Conservation (phyloP, 2,113 vertebrate genomes). For the Acrocephalus kingi region DNA sequence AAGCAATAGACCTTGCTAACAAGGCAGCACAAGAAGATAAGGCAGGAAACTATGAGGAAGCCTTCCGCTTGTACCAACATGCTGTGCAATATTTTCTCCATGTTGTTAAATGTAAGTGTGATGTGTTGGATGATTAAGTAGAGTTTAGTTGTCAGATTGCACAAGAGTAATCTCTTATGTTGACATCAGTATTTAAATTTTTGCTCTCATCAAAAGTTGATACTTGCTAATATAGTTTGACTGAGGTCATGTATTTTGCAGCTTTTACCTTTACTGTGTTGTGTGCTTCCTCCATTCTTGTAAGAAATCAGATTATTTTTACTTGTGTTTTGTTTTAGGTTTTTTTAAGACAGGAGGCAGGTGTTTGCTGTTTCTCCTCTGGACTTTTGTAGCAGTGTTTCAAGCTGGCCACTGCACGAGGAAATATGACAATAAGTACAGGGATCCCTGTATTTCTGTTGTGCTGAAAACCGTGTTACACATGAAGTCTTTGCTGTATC, state of each 20-base stretch:
- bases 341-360: neutral
- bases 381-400: neutral
- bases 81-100: slow-evolving; percentile 95
- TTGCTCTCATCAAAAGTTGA: neutral
- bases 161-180: neutral
- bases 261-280: neutral
- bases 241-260: neutral
- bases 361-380: neutral
- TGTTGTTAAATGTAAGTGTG: slow-evolving; percentile 89
- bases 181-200: neutral
- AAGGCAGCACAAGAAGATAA: slow-evolving; percentile 93
- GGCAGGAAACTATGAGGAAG: slow-evolving; percentile 91
- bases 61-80: slow-evolving; percentile 89
- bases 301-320: neutral
- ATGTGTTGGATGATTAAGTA: neutral
- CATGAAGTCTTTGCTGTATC: neutral
- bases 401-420: neutral
- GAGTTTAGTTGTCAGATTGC: neutral
- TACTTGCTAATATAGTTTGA: neutral
- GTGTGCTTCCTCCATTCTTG: neutral
- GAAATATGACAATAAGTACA: neutral
- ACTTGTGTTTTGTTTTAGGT: neutral
- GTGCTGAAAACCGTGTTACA: neutral
- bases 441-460: neutral
- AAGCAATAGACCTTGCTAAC: slow-evolving; percentile 90